Base-by-base conservation (phyloP, 1,140 invertebrate species). In the Coelopa frigida region DNA sequence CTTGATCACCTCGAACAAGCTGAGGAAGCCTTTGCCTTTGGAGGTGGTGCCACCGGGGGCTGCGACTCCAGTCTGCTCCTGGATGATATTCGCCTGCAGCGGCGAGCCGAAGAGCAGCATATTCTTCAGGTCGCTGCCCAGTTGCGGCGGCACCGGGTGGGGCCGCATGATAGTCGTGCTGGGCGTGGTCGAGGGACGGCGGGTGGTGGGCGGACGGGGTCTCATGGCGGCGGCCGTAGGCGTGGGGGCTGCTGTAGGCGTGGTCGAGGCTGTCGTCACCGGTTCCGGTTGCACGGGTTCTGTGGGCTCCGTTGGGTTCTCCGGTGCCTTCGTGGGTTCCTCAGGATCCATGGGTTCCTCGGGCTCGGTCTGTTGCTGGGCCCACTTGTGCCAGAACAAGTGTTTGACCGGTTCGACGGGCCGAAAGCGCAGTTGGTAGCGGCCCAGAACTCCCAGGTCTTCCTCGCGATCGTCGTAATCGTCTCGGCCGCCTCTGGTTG, bases 1-100 rank as follows among this genome's bases (percentile, higher is more conserved):
- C 45, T 80, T 74, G 18, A 87, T 75, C n/a, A 86, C 73, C 40
- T 83, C 78, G 56, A 88, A 85, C 1, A 88, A 65, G 56, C 78
- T 81, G 29, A 85, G 71, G 56, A 86, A 74, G 14, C 75, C 71
- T 40, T 74, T 73, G 55, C 59, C 56, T 14, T 44, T 52, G 2
- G 24, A 27, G 22, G 38, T 45, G 44, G 55, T 65, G 5, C 50
- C 29, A n/a, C 56, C 56, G 29, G 56, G 49, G 15, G 55, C 55
- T 21, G 59, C 59, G 39, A 42, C 52, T 2, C 33, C 5, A 17
- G 52, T 48, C n/a, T 58, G 48, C 40, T 61, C 61, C 17, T 59
- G 49, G 43, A 66, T 59, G 1, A 67, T 45, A 52, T 66, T 67
- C 8, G 59, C 54, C 37, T 63, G 42, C 22, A 58, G 35, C 0